Evolutionary conservation across 2,888 invertebrate species (phyloP), one percentile per base, ranked within the genome.

Genomic region (Yponomeuta plumbellus): DNA sequence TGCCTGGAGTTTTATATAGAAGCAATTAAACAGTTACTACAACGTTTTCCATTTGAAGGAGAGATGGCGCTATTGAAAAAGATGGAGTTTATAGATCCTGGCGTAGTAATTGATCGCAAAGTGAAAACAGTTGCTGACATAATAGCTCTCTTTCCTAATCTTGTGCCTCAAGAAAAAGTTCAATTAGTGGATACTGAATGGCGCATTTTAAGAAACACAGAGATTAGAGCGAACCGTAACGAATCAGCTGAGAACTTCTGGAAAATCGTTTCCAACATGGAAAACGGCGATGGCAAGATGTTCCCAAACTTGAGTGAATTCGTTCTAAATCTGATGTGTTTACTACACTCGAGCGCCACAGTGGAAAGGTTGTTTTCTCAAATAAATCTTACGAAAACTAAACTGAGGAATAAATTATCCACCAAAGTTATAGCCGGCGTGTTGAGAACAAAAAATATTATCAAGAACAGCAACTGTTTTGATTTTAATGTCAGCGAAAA

Each of bases 301-400:
- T 58, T 58, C 57, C 57, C 57, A 58, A 58, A 58, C 57, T 58
- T 58, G 57, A 58, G 57, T 58, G 57, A 58, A 58, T 58, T 58
- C 57, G 57, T 58, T 58, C 57, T 58, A n/a, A 58, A 58, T 58
- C 57, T 58, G 57, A 58, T 58, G 57, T 58, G 57, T 58, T 58
- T 58, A 58, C 57, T 20, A 58, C 57, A 58, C 57, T 58, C 57
- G 57, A 58, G 57, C 57, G 57, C 57, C 57, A 58, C 57, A 58
- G 57, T 58, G 57, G 57, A 58, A 58, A 58, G 57, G 57, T 58
- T 58, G 57, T 58, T 58, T 58, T 58, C 57, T 58, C 57, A 58
- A 58, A 58, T 58, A 58, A 58, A 58, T 58, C 57, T 58, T 58
- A 58, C 57, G 57, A 58, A 58, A 58, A 58, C 57, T 58, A 58